Conservation (phyloP, 1,140 invertebrate species). For the Formica selysi region DNA sequence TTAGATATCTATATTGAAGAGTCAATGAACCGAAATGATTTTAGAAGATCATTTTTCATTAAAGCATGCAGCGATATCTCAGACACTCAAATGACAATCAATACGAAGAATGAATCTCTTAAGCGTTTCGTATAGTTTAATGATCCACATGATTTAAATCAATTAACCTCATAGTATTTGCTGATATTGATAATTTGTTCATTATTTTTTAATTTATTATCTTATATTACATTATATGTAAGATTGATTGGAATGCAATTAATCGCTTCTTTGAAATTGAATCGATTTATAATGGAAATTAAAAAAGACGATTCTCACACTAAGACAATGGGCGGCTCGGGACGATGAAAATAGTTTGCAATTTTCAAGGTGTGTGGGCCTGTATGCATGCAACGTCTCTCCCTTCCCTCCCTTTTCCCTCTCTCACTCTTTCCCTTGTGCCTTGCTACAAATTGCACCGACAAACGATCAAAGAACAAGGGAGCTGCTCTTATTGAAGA, state of each 20-base stretch:
- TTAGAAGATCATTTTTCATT: conserved; percentile 61
- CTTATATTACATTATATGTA: background rate
- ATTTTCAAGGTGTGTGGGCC: conserved; percentile 67
- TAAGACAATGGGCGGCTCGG: conserved; percentile 20
- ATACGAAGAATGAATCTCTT: background rate
- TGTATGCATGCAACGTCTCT: conserved; percentile 5
- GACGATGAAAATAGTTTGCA: conserved; percentile 61
- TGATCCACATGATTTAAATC: background rate
- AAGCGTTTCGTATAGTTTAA: background rate
- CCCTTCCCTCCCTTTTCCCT: background rate
- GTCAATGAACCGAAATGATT: conserved; percentile 64
- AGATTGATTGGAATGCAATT: background rate
- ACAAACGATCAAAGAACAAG: conserved; percentile 59
- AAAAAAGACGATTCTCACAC: conserved; percentile 6
- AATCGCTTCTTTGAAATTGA: background rate
- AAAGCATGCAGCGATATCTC: conserved; percentile 5
- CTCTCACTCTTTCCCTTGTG: conserved; percentile 37
- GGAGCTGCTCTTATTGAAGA: conserved; percentile 44
- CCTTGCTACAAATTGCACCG: conserved; percentile 68
- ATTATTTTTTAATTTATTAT: background rate
- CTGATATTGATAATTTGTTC: background rate
- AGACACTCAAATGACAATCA: background rate
- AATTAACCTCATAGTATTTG: background rate
- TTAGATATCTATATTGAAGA: conserved; percentile 28
- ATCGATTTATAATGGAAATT: background rate